Evolutionary conservation across 2,797 vertebrate genomes (phyloP), one percentile per base, ranked within the genome.

Genomic region (Knipowitschia caucasica): DNA sequence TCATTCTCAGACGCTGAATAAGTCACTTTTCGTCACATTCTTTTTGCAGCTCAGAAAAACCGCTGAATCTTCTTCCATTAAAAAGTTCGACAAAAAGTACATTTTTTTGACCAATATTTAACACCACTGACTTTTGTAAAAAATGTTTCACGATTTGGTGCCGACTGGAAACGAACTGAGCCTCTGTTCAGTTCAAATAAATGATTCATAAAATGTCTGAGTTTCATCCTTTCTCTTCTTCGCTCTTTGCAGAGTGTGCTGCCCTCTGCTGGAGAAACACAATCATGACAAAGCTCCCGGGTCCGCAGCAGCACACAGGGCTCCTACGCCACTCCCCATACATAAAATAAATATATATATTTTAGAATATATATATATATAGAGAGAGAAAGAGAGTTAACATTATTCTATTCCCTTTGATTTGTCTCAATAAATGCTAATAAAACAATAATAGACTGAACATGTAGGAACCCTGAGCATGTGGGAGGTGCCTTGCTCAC

Each of bases 11-110:
- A 65, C 50, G 64, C 66, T 62, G 59, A 11, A 52, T 3, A 21
- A 75, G 61, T 59, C 59, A 69, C 62, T 24, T 42, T 54, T 67
- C 33, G 51, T 88, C 84, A 89, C 88, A 88, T 86, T 89, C 68
- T 82, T 54, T 34, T 35, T 15, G 63, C 56, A 60, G 31, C 61
- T 44, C 18, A 18, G 26, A 18, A 47, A 15, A 30, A 30, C 17
- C 26, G 15, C 21, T 31, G 20, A 17, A 12, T 21, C 17, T 30
- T 47, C 18, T 30, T 15, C 15, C 45, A 31, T 18, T 11, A 31
- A 46, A 27, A 8, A 26, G n/a, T 9, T 9, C 7, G 25, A 10
- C 24, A 46, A 47, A 47, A 2, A 45, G 29, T 27, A 8, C 25
- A 27, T 24, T 7, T 23, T 45, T 44, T 15, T 26, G 17, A 44